These are phyloP conservation scores for Limnephilus auricula DNA, from an alignment of 2,888 invertebrate species.

Conservation along the genomic window DNA sequence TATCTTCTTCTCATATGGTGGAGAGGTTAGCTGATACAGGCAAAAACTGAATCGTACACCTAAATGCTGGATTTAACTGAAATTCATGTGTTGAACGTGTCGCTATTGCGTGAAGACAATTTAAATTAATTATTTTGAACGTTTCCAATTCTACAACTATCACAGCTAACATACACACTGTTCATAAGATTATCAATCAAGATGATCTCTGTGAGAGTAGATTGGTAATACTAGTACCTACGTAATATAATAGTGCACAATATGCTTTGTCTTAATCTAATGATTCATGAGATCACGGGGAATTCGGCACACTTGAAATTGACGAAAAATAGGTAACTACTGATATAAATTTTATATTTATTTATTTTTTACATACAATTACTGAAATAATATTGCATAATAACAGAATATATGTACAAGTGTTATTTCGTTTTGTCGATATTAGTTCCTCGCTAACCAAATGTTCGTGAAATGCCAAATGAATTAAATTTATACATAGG, in stretches of 20 bases:
- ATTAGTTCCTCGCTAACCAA: too few species aligned
- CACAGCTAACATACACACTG: too few species aligned
- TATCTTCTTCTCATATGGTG: background rate
- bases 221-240: background rate
- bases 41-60: background rate
- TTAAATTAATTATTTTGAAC: too few species aligned
- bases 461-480: too few species aligned
- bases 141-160: too few species aligned
- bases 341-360: too few species aligned
- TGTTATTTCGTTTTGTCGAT: too few species aligned
- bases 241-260: background rate
- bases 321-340: background rate
- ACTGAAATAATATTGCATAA: too few species aligned
- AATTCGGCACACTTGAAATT: background rate
- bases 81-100: background rate
- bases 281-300: background rate
- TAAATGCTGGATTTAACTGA: background rate
- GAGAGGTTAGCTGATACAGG: background rate
- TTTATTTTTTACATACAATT: too few species aligned
- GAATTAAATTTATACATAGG: too few species aligned
- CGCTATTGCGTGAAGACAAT: background rate
- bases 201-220: background rate
- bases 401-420: too few species aligned
- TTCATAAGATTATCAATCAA: background rate
- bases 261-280: background rate